Percentiles rank a stretch among this genome's conserved stretches.
Conservation (phyloP, 1,140 invertebrate species). For the Drosophila takahashii region DNA sequence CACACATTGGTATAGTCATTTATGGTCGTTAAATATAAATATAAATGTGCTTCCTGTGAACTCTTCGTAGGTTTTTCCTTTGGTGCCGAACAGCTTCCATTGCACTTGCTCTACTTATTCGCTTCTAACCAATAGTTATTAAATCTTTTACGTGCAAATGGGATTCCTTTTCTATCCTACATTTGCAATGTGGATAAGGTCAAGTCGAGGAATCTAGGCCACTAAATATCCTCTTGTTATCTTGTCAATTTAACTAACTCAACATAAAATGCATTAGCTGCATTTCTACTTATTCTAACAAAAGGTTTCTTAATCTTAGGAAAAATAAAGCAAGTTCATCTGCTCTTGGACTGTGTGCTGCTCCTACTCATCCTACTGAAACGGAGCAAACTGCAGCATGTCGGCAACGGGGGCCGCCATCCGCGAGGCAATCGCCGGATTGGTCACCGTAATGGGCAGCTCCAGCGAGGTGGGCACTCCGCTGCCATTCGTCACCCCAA, state of each 20-base stretch:
- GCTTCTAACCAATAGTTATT: neutral
- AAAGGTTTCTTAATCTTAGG: neutral
- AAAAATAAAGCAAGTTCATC: neutral
- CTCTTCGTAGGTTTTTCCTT: conserved; percentile 9
- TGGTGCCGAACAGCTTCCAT: conserved; percentile 16
- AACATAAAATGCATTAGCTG: neutral
- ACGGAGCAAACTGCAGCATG: conserved; percentile 53
- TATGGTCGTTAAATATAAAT: conserved; percentile 2
- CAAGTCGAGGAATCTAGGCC: neutral
- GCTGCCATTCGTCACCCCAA: conserved; percentile 85
- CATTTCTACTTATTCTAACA: neutral
- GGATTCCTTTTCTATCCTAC: neutral
- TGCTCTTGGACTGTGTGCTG: neutral
- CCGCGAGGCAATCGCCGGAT: conserved; percentile 87
- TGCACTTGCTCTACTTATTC: neutral
- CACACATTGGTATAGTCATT: conserved; percentile 13
- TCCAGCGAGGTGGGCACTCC: conserved; percentile 88
- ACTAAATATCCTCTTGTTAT: conserved; percentile 1
- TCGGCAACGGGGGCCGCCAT: conserved; percentile 24
- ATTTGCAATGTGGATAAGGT: conserved; percentile 7
- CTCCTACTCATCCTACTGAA: conserved; percentile 32
- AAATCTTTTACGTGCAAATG: neutral
- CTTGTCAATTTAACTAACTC: conserved; percentile 2
- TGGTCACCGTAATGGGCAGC: conserved; percentile 88
- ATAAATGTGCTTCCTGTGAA: neutral